A percentile compares a stretch with the other conserved stretches of the same genome.
These are phyloP conservation scores for Scrobipalpa costella DNA, from an alignment of 2,888 invertebrate genomes.

Conservation along the genomic window DNA sequence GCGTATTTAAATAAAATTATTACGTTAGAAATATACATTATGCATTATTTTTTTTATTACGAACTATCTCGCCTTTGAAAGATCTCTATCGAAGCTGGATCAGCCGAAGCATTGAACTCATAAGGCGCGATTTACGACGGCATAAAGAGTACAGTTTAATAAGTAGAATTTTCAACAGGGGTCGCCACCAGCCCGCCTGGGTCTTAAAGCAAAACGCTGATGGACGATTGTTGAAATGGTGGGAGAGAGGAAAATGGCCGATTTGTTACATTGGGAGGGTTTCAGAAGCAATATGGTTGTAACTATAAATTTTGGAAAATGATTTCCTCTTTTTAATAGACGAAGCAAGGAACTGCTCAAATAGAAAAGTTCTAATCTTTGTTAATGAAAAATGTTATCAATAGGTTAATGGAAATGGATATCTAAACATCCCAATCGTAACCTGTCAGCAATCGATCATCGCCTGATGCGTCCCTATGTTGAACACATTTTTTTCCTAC, in stretches of 20 bases:
- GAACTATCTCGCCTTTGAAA: not conserved
- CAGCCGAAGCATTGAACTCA: conserved; percentile 67
- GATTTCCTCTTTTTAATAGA: not conserved
- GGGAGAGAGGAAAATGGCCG: conserved; percentile 30
- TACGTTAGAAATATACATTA: too few species aligned
- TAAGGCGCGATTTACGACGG: conserved; percentile 65
- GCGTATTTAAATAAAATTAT: too few species aligned
- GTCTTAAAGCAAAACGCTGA: conserved; percentile 49
- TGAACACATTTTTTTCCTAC: conserved; percentile 11
- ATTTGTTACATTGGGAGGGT: conserved; percentile 39
- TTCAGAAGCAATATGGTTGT: not conserved
- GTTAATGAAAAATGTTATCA: too few species aligned
- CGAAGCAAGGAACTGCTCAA: too few species aligned
- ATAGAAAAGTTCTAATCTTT: too few species aligned
- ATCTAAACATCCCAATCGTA: not conserved
- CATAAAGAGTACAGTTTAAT: conserved; percentile 66
- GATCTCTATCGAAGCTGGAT: conserved; percentile 28
- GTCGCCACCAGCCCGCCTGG: conserved; percentile 40
- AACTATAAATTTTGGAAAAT: not conserved
- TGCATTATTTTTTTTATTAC: too few species aligned
- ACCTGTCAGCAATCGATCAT: conserved; percentile 11
- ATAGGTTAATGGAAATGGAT: not conserved
- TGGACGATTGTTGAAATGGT: conserved; percentile 33
- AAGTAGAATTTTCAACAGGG: conserved; percentile 62
- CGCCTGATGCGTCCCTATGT: not conserved